Conservation (phyloP, 2,888 invertebrate genomes). For the Acrocyrtus sp. region DNA sequence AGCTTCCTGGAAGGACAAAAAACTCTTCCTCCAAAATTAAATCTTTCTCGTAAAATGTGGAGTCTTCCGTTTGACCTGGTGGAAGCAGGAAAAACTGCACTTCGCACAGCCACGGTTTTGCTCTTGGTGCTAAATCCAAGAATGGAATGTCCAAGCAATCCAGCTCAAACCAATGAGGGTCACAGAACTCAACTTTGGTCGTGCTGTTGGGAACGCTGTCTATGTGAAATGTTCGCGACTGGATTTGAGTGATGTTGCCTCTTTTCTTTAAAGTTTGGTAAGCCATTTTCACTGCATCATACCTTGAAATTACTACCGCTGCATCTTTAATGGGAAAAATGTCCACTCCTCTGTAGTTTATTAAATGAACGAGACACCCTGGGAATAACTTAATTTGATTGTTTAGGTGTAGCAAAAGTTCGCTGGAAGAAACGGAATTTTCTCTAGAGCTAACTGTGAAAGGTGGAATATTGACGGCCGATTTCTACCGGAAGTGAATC, state of each 20-base stretch:
- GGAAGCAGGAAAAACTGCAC: conserved; percentile 24
- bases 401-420: too few species aligned
- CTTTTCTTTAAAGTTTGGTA: not conserved
- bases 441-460: too few species aligned
- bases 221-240: not conserved
- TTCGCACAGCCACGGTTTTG: conserved; percentile 27
- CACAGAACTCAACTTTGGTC: not conserved
- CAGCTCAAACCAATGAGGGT: not conserved
- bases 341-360: conserved; percentile 16
- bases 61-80: not conserved
- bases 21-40: not conserved
- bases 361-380: conserved; percentile 8
- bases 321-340: not conserved
- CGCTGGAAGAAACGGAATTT: too few species aligned
- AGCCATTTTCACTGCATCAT: not conserved
- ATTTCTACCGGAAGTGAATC: too few species aligned
- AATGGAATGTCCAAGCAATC: conserved; percentile 17
- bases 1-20: conserved; percentile 4
- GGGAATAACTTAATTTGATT: too few species aligned
- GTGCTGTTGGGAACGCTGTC: not conserved
- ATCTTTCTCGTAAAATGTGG: conserved; percentile 1
- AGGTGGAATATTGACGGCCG: too few species aligned
- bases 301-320: conserved; percentile 6
- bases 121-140: not conserved
- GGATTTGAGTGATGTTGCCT: not conserved